Evolutionary conservation across 2,797 vertebrate genomes (phyloP), one percentile per base, ranked within the genome.

Genomic region (Danionella dracula): DNA sequence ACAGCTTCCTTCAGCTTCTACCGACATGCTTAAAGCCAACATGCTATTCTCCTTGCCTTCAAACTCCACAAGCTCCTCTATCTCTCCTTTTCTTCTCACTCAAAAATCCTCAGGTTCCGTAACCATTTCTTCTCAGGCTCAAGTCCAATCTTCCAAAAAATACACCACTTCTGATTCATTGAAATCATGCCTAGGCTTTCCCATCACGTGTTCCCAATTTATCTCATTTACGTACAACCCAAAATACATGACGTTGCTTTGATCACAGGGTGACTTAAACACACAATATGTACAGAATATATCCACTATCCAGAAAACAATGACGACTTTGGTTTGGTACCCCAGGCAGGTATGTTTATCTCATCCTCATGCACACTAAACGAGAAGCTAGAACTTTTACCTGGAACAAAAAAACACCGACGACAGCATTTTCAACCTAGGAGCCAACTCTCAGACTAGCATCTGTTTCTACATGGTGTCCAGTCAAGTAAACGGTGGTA

Each of bases 401-500:
- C 87, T 85, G 86, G 85, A 89, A 88, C 84, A 61, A 60, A 81
- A 82, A 79, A 80, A 81, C 34, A 27, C 6, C 1, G 15, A 13
- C 2, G 1, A 15, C 23, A 49, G 5, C 74, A 80, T 77, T 78
- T 80, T 76, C 79, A 83, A 84, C 76, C 82, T 72, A 79, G 80
- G 80, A 81, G 82, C 82, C 75, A 57, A 61, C 68, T 78, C 76
- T 80, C 78, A 83, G 77, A 80, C 82, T 77, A 82, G 89, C 88
- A 89, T 89, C 85, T 79, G 83, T 85, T 83, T 84, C 85, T 85
- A 85, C 84, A 85, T 85, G 87, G 81, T 67, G 88, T 87, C 88
- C 89, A 90, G 90, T 82, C 89, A 83, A 90, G 92, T 90, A 92
- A 93, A 90, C 90, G 76, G 86, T 92, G 81, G 85, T 90, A 89